Evolutionary conservation across 1,140 invertebrate genomes (phyloP).

Genomic region (Apis dorsata): DNA sequence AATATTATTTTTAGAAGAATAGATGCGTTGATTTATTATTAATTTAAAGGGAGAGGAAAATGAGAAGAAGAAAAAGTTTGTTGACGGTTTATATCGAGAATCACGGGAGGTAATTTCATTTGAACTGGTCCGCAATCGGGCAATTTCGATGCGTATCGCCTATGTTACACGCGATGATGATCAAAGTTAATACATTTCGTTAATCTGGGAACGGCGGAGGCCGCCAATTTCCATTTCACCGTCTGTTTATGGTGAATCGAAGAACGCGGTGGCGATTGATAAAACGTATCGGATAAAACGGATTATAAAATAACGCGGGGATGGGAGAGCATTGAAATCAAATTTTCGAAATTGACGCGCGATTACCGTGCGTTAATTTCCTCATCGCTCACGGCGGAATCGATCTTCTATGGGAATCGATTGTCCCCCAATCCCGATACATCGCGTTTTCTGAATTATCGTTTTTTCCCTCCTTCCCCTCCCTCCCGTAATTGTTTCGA

Average conservation of each 20-base stretch:
- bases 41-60: too few relatives aligned
- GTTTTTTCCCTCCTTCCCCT: not conserved
- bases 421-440: not conserved
- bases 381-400: not conserved
- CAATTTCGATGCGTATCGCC: conserved; percentile 2
- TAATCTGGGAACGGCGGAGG: conserved; percentile 17
- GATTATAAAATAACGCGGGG: conserved; percentile 33
- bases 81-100: not conserved
- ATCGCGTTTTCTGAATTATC: conserved; percentile 10
- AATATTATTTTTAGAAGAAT: too few relatives aligned
- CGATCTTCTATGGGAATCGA: conserved; percentile 3
- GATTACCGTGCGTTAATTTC: conserved; percentile 22
- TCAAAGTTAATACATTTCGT: conserved; percentile 50
- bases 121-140: not conserved
- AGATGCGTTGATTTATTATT: too few relatives aligned
- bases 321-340: not conserved
- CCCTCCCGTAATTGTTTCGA: not conserved
- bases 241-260: conserved; percentile 37
- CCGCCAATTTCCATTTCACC: conserved; percentile 38
- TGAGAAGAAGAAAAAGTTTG: too few relatives aligned
- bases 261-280: conserved; percentile 20
- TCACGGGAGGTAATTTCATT: conserved; percentile 37
- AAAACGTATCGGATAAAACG: conserved; percentile 25
- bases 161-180: not conserved
- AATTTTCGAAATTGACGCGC: conserved; percentile 41